These are phyloP conservation scores for Portunus trituberculatus DNA, from an alignment of 1,140 invertebrate genomes.

Conservation along the genomic window DNA sequence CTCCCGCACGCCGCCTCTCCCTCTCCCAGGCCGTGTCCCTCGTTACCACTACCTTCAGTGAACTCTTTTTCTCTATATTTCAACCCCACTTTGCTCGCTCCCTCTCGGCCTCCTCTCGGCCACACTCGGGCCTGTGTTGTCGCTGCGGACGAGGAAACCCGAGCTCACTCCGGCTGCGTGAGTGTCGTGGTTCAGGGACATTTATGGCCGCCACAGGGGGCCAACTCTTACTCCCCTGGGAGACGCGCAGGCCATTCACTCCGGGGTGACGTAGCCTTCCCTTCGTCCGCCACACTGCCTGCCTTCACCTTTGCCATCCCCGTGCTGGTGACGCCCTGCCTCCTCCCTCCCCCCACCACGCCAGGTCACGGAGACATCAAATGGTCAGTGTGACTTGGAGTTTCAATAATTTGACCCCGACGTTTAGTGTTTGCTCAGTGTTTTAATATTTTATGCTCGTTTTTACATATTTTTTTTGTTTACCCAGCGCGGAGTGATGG, in stretches of 20 bases:
- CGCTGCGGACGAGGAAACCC: conserved; percentile 41
- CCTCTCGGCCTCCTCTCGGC: neutral
- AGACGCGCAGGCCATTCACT: conserved; percentile 15
- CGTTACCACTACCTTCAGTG: neutral
- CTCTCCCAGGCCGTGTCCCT: neutral
- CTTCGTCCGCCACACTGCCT: neutral
- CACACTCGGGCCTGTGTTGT: neutral
- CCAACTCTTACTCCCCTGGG: conserved; percentile 22
- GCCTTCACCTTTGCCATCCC: neutral
- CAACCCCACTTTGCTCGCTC: neutral
- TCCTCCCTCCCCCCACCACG: no score
- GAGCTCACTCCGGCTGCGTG: conserved; percentile 44
- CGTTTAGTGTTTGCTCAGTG: neutral
- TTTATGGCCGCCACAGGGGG: conserved; percentile 56
- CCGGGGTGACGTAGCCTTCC: neutral
- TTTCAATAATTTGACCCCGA: neutral
- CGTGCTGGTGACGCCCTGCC: neutral
- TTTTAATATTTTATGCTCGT: conserved; percentile 10
- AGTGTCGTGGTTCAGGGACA: conserved; percentile 57
- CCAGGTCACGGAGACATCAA: neutral
- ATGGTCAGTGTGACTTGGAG: neutral
- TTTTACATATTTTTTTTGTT: conserved; percentile 25
- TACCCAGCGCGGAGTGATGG: neutral
- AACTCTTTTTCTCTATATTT: conserved; percentile 15
- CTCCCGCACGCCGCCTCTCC: neutral